These are phyloP conservation scores for Amphiprion percula DNA, from an alignment of 2,113 vertebrate species.

Conservation along the genomic window DNA sequence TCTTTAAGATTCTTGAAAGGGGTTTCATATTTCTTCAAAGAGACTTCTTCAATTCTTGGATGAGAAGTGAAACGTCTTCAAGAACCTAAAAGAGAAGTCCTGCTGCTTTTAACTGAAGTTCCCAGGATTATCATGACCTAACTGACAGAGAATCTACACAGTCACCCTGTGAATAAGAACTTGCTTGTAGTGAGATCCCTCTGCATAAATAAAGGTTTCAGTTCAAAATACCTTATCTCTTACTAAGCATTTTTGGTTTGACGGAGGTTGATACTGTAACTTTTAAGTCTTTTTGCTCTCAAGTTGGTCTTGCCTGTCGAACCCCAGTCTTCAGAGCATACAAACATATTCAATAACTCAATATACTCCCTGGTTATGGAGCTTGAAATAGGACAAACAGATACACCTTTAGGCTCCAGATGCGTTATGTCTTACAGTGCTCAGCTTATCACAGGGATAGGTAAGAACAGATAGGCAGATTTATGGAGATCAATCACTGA, in stretches of 20 bases:
- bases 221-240: neutral
- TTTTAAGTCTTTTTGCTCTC: constrained; percentile 1
- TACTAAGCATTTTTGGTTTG: constrained; percentile 3
- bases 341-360: constrained; percentile 19
- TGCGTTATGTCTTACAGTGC: constrained; percentile 47
- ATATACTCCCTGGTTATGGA: constrained; percentile 9
- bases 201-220: neutral
- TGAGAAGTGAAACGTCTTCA: too few relatives aligned
- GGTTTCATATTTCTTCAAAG: too few relatives aligned
- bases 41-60: too few relatives aligned
- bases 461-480: constrained; percentile 57
- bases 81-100: too few relatives aligned
- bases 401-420: constrained; percentile 66
- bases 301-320: neutral
- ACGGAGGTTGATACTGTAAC: neutral
- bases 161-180: neutral
- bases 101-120: too few relatives aligned
- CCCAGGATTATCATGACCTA: too few relatives aligned
- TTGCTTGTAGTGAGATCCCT: neutral
- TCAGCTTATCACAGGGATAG: constrained; percentile 43
- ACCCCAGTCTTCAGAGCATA: neutral
- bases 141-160: too few relatives aligned
- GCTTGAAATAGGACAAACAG: constrained; percentile 50
- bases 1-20: too few relatives aligned
- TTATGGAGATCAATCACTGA: constrained; percentile 77